Evolutionary conservation across 2,113 vertebrate species (phyloP).

Genomic region (Lepus americanus): DNA sequence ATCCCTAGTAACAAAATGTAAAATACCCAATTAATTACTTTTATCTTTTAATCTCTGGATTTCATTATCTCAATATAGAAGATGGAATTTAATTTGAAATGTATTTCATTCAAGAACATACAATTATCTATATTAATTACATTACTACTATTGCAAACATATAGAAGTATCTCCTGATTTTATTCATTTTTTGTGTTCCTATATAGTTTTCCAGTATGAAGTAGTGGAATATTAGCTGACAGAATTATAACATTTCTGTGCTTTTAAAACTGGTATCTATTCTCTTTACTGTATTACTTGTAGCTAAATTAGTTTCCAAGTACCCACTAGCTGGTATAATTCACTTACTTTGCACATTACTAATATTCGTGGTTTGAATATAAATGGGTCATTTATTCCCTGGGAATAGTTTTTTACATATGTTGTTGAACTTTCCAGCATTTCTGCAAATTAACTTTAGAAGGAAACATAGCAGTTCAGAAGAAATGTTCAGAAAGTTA

Average conservation of each 20-base stretch:
- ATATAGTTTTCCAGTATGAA: background rate
- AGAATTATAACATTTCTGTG: background rate
- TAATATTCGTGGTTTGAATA: conserved; percentile 55
- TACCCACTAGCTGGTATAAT: background rate
- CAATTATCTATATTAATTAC: background rate
- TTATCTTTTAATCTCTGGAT: background rate
- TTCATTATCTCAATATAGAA: background rate
- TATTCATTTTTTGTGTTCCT: background rate
- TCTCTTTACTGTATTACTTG: background rate
- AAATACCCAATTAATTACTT: background rate
- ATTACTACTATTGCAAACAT: conserved; percentile 29
- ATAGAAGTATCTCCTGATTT: background rate
- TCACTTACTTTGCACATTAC: conserved; percentile 33
- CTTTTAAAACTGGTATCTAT: conserved; percentile 32
- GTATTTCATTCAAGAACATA: background rate
- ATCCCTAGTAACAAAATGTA: background rate
- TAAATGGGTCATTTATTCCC: conserved; percentile 57
- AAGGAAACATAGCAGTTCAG: background rate
- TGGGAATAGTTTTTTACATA: conserved; percentile 31
- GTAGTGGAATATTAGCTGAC: conserved; percentile 23
- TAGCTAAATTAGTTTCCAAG: conserved; percentile 36
- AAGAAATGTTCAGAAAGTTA: conserved; percentile 9
- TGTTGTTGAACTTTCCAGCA: conserved; percentile 43
- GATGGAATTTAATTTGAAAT: background rate
- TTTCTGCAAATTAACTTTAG: conserved; percentile 55